A percentile compares a stretch with the other conserved stretches of the same genome.
Conservation (phyloP, 1,140 invertebrate genomes). For the Magallana ariakensis region DNA sequence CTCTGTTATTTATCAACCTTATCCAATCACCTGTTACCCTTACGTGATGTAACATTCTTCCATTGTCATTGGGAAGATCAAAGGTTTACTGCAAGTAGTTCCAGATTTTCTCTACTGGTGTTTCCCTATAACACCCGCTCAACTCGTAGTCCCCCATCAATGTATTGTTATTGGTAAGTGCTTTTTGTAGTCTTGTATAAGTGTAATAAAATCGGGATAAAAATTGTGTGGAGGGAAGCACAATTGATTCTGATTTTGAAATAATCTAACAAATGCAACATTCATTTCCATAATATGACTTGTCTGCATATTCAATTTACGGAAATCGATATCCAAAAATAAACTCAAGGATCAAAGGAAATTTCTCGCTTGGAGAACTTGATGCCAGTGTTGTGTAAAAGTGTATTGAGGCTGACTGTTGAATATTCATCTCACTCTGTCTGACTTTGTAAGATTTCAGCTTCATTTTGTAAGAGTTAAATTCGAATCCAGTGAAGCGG, state of each 20-base stretch:
- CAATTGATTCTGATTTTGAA: too few species aligned
- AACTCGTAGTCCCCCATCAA: too few species aligned
- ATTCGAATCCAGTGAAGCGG: not conserved
- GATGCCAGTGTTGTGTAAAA: constrained; percentile 20
- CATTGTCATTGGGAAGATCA: too few species aligned
- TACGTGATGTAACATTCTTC: not conserved
- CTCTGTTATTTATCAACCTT: not conserved
- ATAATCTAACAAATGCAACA: too few species aligned
- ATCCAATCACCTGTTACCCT: constrained; percentile 2
- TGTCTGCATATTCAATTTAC: constrained; percentile 29
- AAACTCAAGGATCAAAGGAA: not conserved
- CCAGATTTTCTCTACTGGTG: too few species aligned
- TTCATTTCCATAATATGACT: not conserved
- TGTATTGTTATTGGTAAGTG: too few species aligned
- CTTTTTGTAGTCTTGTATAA: too few species aligned
- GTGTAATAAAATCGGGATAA: too few species aligned
- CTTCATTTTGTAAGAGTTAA: constrained; percentile 1
- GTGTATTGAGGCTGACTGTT: not conserved
- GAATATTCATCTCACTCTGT: constrained; percentile 16
- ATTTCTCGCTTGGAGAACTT: not conserved
- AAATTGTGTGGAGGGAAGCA: too few species aligned
- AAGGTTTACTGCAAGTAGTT: too few species aligned
- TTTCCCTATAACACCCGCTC: too few species aligned
- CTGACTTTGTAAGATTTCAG: not conserved
- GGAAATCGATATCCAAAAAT: not conserved